Base-by-base conservation (phyloP, 2,888 invertebrate species). In the Laspeyria flexula region DNA sequence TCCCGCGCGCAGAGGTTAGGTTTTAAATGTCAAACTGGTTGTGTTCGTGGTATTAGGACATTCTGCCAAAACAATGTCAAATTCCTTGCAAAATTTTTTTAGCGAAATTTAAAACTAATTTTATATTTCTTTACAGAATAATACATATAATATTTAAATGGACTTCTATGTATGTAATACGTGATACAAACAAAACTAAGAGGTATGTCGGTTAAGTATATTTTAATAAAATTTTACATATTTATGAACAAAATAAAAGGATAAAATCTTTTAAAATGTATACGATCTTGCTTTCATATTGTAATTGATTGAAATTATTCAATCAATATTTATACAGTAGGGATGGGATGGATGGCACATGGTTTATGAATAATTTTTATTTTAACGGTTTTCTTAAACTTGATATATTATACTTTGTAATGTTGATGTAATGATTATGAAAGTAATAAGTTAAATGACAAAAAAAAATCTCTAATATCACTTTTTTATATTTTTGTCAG, bases 1-100 rank as follows among this genome's bases (percentile, higher is more conserved):
- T 69, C 70, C 67, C 69, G 69, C 69, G 69, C 69, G 67, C 58
- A 56, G 12, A 63, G 59, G 64, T 61, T 61, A 66, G 42, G 54
- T 70, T 67, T 57, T 67, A 67, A 69, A 65, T 65, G 69, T 69
- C 69, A 70, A 69, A 61, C 11, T 38, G 41, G 45, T 35, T 38
- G 46, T 43, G 65, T 42, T 47, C 33, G 34, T 38, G 53, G 23
- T 60, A 52, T 47, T 49, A 25, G 2, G n/a, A 38, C 38, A 50
- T 65, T 55, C 42, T 47, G 64, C 64, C 69, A 43, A n/a, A n/a
- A n/a, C n/a, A n/a, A 21, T 25, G 25, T 25, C 9, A 7, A 18
- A 33, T 0, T 31, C 40, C 27, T 29, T 29, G 16, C 29, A 29
- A 10, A 40, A 10, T 40, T 30, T 30, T 16, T 23, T 18, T 40